phyloP scores from a whole-genome alignment of 2,888 invertebrate species.

The Epistrophe eligans region DNA sequence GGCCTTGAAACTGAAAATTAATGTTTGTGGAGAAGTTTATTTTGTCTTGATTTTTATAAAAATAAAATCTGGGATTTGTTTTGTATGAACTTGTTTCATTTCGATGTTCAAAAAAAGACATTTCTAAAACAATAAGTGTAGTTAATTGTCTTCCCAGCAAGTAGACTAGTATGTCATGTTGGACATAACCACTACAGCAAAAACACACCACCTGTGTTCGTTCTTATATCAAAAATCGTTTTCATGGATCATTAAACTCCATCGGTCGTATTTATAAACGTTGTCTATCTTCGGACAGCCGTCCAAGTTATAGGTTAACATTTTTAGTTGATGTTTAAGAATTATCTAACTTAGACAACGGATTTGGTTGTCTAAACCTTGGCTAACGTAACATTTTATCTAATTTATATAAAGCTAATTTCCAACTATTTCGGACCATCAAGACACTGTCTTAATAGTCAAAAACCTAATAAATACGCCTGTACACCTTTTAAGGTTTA shows the following conservation, averaged over 20 bases:
- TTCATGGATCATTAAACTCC: neutral
- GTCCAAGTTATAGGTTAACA: too few species aligned
- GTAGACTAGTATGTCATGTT: neutral
- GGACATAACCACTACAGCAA: neutral
- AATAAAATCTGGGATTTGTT: neutral
- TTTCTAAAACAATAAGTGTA: neutral
- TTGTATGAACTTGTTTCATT: neutral
- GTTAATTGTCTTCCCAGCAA: neutral
- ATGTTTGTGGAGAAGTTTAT: neutral
- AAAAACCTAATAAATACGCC: too few species aligned
- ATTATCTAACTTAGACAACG: too few species aligned
- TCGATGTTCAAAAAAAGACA: neutral
- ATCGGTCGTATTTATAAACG: too few species aligned
- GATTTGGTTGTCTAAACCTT: too few species aligned
- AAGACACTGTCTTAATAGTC: too few species aligned
- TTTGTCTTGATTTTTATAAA: neutral
- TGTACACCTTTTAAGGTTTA: too few species aligned
- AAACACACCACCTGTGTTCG: neutral
- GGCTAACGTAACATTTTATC: too few species aligned
- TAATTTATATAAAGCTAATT: too few species aligned
- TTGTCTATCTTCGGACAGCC: too few species aligned
- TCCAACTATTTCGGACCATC: too few species aligned
- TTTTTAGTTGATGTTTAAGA: too few species aligned
- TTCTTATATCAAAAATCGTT: neutral
- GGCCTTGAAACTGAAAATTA: constrained; percentile 47